Conservation (phyloP, 2,797 vertebrate species). For the Sphaeramia orbicularis region DNA sequence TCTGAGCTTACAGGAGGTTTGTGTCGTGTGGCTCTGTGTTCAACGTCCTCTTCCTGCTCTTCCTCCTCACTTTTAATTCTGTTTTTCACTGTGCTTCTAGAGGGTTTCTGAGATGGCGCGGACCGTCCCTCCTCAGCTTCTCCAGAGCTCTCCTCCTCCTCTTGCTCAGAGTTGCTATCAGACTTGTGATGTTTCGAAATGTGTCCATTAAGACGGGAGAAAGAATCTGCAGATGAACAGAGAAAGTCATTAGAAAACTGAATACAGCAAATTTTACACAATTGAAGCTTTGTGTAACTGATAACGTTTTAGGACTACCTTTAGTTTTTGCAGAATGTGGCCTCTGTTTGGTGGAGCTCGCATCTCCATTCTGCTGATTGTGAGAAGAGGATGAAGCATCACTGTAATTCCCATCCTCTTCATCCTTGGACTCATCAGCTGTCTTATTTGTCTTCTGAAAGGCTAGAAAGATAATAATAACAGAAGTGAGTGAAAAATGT, state of each 20-base stretch:
- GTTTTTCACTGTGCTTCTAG: constrained; percentile 70
- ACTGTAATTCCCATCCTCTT: constrained; percentile 65
- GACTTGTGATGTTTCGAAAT: constrained; percentile 58
- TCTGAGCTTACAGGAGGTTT: constrained; percentile 75
- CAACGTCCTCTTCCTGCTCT: constrained; percentile 53
- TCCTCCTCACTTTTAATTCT: constrained; percentile 73
- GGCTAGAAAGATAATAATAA: constrained; percentile 52
- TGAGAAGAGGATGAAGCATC: constrained; percentile 59
- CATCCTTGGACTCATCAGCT: constrained; percentile 68
- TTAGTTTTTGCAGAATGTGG: constrained; percentile 54
- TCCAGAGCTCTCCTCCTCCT: constrained; percentile 63
- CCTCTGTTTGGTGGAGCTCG: constrained; percentile 29
- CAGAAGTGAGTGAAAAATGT: not conserved
- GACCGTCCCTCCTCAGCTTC: constrained; percentile 45
- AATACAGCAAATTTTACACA: constrained; percentile 4
- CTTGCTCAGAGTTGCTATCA: constrained; percentile 73
- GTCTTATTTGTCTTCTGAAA: constrained; percentile 69
- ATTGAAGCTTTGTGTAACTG: not conserved
- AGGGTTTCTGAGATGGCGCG: constrained; percentile 51
- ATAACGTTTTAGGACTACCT: constrained; percentile 57
- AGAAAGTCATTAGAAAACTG: not conserved
- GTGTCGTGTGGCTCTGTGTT: constrained; percentile 38
- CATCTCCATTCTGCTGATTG: constrained; percentile 69
- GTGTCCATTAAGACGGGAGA: constrained; percentile 80
- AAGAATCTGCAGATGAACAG: constrained; percentile 57